Percentiles rank a stretch among this genome's conserved stretches.
phyloP scores from a whole-genome alignment of 1,140 invertebrate genomes.

The Cataglyphis hispanica region DNA sequence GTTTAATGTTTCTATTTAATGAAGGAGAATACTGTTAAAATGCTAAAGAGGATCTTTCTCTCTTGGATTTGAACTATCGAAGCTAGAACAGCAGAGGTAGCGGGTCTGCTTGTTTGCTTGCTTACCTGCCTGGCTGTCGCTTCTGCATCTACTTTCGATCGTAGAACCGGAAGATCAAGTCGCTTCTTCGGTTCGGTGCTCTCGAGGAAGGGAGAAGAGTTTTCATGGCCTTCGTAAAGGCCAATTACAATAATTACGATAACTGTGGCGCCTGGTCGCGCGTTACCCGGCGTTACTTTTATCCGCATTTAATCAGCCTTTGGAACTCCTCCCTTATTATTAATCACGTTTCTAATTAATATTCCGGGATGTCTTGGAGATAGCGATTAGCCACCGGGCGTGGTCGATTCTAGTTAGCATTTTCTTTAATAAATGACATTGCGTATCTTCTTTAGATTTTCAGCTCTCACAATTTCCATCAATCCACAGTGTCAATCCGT shows the following conservation, averaged over 20 bases:
- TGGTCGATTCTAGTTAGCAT: slow-evolving; percentile 51
- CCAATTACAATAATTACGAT: slow-evolving; percentile 83
- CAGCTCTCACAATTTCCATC: slow-evolving; percentile 7
- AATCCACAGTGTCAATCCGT: slow-evolving; percentile 5
- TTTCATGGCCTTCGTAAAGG: slow-evolving; percentile 74
- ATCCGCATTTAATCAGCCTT: slow-evolving; percentile 53
- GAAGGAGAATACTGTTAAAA: slow-evolving; percentile 38
- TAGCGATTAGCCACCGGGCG: slow-evolving; percentile 64
- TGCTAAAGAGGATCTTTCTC: slow-evolving; percentile 19
- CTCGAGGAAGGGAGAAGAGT: slow-evolving; percentile 71
- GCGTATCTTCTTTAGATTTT: background rate
- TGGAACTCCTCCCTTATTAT: slow-evolving; percentile 71
- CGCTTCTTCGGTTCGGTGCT: slow-evolving; percentile 75
- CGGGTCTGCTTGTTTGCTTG: background rate
- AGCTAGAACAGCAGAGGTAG: slow-evolving; percentile 15
- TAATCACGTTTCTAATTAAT: slow-evolving; percentile 81
- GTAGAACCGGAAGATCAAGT: slow-evolving; percentile 80
- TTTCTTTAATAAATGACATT: slow-evolving; percentile 45
- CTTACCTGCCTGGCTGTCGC: background rate
- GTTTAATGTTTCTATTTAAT: slow-evolving; percentile 47
- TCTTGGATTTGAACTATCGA: background rate
- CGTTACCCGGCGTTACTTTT: slow-evolving; percentile 63
- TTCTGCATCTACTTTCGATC: slow-evolving; percentile 76
- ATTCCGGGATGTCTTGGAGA: slow-evolving; percentile 68
- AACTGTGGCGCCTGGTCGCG: slow-evolving; percentile 77